A percentile compares a stretch with the other conserved stretches of the same genome.
These are phyloP conservation scores for Sandelia bainsii DNA, from an alignment of 2,797 vertebrate species.

Conservation along the genomic window DNA sequence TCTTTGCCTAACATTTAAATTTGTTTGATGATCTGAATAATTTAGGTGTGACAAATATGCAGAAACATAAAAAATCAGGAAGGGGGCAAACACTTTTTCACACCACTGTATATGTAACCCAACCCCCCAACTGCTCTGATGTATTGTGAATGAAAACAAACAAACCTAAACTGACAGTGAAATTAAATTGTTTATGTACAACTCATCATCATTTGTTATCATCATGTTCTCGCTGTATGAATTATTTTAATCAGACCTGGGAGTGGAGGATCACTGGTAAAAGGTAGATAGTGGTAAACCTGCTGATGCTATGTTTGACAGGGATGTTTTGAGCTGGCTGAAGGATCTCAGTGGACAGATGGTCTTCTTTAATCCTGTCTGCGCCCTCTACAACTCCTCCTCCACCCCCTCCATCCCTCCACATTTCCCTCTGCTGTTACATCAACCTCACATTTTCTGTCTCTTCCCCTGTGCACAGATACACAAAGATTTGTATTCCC, in stretches of 20 bases:
- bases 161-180: not conserved
- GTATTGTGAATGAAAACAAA: no score
- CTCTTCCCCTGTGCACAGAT: not conserved
- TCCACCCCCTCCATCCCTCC: constrained; percentile 22
- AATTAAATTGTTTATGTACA: not conserved
- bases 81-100: no score
- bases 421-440: constrained; percentile 4
- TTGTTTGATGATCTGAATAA: no score
- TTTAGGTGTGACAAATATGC: no score
- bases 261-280: not conserved
- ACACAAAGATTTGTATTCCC: not conserved
- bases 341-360: constrained; percentile 72
- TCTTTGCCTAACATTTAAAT: no score
- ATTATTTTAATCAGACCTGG: no score
- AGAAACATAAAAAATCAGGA: no score
- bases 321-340: constrained; percentile 57
- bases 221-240: no score
- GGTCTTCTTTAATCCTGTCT: constrained; percentile 82
- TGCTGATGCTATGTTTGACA: constrained; percentile 19
- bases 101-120: no score
- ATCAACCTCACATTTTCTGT: constrained; percentile 22
- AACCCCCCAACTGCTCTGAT: no score
- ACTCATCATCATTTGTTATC: no score
- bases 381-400: constrained; percentile 51
- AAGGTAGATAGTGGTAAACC: not conserved